Conservation (phyloP, 2,113 vertebrate genomes). For the Capricornis sumatraensis region DNA sequence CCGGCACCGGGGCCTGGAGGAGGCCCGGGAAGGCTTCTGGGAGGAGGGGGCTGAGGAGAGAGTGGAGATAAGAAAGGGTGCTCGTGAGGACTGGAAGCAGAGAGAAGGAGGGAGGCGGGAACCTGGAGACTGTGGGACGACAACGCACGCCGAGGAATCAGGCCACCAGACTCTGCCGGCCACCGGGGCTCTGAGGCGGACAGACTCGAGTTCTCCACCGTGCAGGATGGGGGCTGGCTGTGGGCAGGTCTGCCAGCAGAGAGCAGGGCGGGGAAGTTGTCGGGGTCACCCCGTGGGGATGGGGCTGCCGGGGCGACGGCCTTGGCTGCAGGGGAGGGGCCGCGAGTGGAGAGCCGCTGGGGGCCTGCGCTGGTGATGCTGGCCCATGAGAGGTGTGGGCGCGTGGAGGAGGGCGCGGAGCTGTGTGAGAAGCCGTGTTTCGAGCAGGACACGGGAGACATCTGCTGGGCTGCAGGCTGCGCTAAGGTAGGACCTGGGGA, state of each 20-base stretch:
- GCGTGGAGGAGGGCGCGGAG: accelerated
- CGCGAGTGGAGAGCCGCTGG: background rate
- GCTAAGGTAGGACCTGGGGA: too few relatives aligned
- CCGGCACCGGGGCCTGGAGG: background rate
- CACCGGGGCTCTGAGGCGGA: accelerated
- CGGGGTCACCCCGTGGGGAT: background rate
- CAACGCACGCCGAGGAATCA: background rate
- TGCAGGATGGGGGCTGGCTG: background rate
- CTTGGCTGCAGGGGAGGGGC: too few relatives aligned
- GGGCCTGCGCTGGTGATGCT: background rate
- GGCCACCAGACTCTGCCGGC: too few relatives aligned
- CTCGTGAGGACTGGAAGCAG: accelerated
- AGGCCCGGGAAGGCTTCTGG: background rate
- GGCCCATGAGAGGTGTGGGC: background rate
- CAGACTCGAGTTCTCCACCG: background rate
- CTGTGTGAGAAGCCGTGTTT: background rate
- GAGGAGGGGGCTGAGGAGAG: background rate
- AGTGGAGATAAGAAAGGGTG: background rate
- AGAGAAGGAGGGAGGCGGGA: background rate
- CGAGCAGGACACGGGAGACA: background rate
- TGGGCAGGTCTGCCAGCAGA: background rate
- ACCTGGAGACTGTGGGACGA: background rate
- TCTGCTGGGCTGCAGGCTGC: background rate
- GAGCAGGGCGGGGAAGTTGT: background rate
- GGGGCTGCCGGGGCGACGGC: background rate